Base-by-base conservation (phyloP, 1,140 invertebrate genomes). In the Cotesia chilonis region DNA sequence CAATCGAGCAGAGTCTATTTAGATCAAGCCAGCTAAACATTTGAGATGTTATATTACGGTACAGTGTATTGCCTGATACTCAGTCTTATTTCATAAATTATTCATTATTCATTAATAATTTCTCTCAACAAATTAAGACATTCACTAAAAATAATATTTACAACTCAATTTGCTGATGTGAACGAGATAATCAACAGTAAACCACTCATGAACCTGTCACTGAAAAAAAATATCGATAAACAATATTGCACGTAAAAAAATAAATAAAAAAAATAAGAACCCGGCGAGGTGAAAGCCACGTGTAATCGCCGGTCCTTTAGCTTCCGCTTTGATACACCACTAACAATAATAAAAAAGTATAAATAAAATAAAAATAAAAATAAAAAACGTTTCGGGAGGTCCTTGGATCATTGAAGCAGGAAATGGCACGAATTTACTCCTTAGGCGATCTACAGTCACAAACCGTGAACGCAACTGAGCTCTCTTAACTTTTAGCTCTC, bases 211-310 rank as follows among this genome's bases (percentile, higher is more conserved):
- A 41, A 54, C 35, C 52, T 51, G 12, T 70, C 60, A 60, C 52
- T 17, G 47, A 12, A 37, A 57, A 14, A n/a, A 12, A 4, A 47
- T 17, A 41, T 6, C n/a, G 59, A 38, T 57, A 41, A 4, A 41
- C 37, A 38, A 20, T 60, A 70, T 47, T 28, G 55, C 37, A 70
- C 35, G 68, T 47, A 10, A 54, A 41, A 67, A 54, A 20, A 35
- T 51, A 20, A 14, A 17, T 61, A 10, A 12, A 14, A 60, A 20
- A 14, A 17, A 47, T 4, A 12, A 14, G 41, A 70, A 70, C 41
- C 41, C 41, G 10, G 41, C 28, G 68, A 59, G 68, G 68, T 70
- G 68, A 70, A 70, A 70, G 68, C 55, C 68, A 60, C 41, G 41
- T 38, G 60, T 37, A 36, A 37, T 37, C 9, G 59, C n/a, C 28